Percentiles rank a stretch among this genome's conserved stretches.
These are phyloP conservation scores for Bathynomus jamesi DNA, from an alignment of 1,140 invertebrate species.

Conservation along the genomic window DNA sequence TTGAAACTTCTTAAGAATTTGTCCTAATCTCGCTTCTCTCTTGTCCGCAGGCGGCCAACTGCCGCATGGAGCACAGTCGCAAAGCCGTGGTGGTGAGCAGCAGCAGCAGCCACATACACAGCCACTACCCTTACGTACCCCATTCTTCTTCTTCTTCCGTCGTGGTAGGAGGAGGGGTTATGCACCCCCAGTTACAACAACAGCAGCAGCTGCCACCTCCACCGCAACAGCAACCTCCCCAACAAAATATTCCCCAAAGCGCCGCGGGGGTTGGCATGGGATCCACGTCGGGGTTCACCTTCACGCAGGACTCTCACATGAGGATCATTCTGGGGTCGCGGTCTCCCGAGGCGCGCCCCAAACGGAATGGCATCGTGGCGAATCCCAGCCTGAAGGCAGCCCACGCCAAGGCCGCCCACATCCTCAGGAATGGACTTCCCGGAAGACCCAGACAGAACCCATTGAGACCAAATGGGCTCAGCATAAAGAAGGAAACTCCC, in stretches of 20 bases:
- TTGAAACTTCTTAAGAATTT: no score
- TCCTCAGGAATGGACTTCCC: slow-evolving; percentile 46
- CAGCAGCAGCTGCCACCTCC: neutral
- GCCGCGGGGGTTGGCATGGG: slow-evolving; percentile 40
- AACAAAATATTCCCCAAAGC: neutral
- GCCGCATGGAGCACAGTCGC: neutral
- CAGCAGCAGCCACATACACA: neutral
- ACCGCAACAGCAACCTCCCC: neutral
- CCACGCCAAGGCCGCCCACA: slow-evolving; percentile 45
- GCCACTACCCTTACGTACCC: neutral
- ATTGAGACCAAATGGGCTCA: slow-evolving; percentile 57
- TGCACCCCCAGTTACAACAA: neutral
- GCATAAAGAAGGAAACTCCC: slow-evolving; percentile 65
- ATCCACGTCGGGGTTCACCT: slow-evolving; percentile 43
- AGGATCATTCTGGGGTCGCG: slow-evolving; percentile 66
- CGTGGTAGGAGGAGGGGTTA: neutral
- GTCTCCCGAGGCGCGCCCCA: slow-evolving; percentile 44
- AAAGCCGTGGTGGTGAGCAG: neutral
- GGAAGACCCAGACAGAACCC: slow-evolving; percentile 48
- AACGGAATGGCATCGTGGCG: slow-evolving; percentile 78
- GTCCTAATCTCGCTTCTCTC: no score
- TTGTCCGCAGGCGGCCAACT: no score
- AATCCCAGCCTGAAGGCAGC: slow-evolving; percentile 67
- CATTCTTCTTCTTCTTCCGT: neutral
- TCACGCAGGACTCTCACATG: slow-evolving; percentile 81